Base-by-base conservation (phyloP, 53 echinoderm and acorn worm species). In the Astropecten irregularis region DNA sequence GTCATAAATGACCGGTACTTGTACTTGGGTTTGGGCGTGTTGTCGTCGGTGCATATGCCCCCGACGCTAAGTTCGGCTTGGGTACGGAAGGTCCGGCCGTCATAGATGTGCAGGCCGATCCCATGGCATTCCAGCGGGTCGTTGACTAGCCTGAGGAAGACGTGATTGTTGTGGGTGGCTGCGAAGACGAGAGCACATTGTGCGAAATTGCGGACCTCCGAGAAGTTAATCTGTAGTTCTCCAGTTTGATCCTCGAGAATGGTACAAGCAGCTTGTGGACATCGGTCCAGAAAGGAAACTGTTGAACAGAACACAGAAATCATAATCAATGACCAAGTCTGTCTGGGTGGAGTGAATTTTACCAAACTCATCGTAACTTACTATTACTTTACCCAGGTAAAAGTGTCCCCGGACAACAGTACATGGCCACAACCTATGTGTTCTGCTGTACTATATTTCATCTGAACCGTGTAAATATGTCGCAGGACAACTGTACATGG, bases 1-100 rank as follows among this genome's bases (percentile, higher is more conserved):
- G 79, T 79, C 79, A 79, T 79, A 56, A 79, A 79, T 46, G 79
- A 79, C 79, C 62, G 60, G 79, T 60, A 79, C 33, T 48, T 61
- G 79, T 35, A 79, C 29, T 79, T 59, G 9, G 79, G 47, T 22
- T 25, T 48, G 61, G 79, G 61, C 29, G 61, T 10, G 61, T 34
- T 61, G 29, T 18, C 34, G 62, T 47, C 32, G 29, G 79, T 79
- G 30, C 79, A 79, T 21, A 79, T 79, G 42, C 79, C 79, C 29
- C 79, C 79, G 42, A 79, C 61, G 47, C 79, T 79, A 46, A 79
- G 79, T 48, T 79, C 79, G 14, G 60, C 28, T 60, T 79, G 46
- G 46, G 61, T 60, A 48, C 29, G 40, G 31, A 61, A 79, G 19
- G 61, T 79, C 30, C 62, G 44, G 29, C 79, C 79, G 62, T 79